A percentile compares a stretch with the other conserved stretches of the same genome.
These are phyloP conservation scores for Drosophila birchii DNA, from an alignment of 2,888 invertebrate genomes.

Conservation along the genomic window DNA sequence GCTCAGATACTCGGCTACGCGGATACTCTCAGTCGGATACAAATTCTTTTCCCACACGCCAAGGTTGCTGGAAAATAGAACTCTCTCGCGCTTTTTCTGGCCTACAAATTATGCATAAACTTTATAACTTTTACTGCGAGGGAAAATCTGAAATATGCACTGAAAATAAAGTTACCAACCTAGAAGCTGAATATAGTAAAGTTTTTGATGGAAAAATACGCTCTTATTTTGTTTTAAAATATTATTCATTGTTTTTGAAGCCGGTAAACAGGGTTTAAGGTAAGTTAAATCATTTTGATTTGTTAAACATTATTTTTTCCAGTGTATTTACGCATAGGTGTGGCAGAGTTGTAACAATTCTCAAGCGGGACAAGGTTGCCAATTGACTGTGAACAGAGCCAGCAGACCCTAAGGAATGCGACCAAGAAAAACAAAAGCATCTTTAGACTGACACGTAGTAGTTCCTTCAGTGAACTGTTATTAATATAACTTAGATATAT, in stretches of 20 bases:
- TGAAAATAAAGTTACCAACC: neutral
- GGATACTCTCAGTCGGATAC: neutral
- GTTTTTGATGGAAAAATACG: neutral
- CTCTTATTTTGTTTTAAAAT: neutral
- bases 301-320: neutral
- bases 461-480: neutral
- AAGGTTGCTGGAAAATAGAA: slow-evolving; percentile 59
- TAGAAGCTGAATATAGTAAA: accelerated
- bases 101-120: slow-evolving; percentile 77
- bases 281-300: neutral
- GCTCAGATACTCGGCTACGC: neutral
- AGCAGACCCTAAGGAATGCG: slow-evolving; percentile 32
- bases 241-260: neutral
- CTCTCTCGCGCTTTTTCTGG: slow-evolving; percentile 63
- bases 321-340: slow-evolving; percentile 5
- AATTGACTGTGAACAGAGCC: slow-evolving; percentile 50
- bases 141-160: neutral
- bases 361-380: slow-evolving; percentile 68
- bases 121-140: slow-evolving; percentile 36
- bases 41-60: slow-evolving; percentile 69
- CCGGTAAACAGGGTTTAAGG: neutral
- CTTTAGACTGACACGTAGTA: no score
- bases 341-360: slow-evolving; percentile 59
- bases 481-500: no score
- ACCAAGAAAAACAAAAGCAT: slow-evolving; percentile 11